Conservation (phyloP, 2,113 vertebrate species). For the Oncorhynchus clarkii region DNA sequence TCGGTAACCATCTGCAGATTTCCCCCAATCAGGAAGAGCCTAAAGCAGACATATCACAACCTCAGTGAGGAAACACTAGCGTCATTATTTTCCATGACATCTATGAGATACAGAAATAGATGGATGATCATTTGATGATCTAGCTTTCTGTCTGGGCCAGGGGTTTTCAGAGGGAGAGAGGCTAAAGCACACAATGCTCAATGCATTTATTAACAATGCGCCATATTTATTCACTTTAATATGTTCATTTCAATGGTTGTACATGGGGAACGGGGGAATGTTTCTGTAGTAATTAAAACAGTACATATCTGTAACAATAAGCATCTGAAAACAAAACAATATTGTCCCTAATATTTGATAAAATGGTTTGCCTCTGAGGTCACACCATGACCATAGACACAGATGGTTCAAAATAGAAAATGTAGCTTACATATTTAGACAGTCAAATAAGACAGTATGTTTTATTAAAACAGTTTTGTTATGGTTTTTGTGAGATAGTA, state of each 20-base stretch:
- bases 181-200: neutral
- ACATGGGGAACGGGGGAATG: conserved; percentile 52
- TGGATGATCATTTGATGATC: conserved; percentile 10
- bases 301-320: conserved; percentile 56
- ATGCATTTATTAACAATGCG: conserved; percentile 50
- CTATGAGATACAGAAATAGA: conserved; percentile 40
- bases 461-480: neutral
- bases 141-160: neutral
- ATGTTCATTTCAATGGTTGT: conserved; percentile 67
- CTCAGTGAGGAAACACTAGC: conserved; percentile 10
- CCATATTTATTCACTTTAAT: conserved; percentile 65
- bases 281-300: conserved; percentile 58
- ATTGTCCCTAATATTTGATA: conserved; percentile 40
- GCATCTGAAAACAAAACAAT: conserved; percentile 49
- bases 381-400: conserved; percentile 28
- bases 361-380: conserved; percentile 40
- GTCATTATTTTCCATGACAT: conserved; percentile 11
- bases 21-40: neutral
- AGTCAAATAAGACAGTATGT: neutral
- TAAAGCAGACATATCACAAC: neutral
- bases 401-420: conserved; percentile 11
- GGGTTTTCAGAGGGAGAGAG: neutral
- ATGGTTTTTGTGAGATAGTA: neutral
- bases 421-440: conserved; percentile 17
- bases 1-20: neutral